Percentiles rank a stretch among this genome's conserved stretches.
Evolutionary conservation across 2,113 vertebrate species (phyloP).

Genomic region (Psittacara wagleri): DNA sequence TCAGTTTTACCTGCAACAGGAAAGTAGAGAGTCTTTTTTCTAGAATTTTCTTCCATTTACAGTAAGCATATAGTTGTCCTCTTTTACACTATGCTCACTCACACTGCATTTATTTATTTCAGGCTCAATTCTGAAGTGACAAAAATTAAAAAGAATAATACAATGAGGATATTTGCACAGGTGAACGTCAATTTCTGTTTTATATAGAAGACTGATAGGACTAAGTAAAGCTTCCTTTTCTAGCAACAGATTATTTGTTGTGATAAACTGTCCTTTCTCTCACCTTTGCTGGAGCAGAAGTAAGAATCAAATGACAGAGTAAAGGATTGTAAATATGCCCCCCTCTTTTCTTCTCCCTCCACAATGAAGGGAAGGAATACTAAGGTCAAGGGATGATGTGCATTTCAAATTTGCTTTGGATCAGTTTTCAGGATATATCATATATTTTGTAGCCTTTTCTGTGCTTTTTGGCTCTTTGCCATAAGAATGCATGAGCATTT

Average conservation of each 20-base stretch:
- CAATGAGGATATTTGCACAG: not conserved
- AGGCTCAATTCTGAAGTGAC: not conserved
- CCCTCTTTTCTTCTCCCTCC: not conserved
- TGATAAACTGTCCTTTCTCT: not conserved
- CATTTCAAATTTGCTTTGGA: not conserved
- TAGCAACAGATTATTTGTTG: not conserved
- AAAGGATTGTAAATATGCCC: not conserved
- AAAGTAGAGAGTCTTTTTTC: not conserved
- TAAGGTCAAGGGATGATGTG: not conserved
- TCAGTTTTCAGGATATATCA: not conserved
- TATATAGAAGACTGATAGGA: not conserved
- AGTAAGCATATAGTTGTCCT: not conserved
- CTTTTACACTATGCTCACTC: not conserved
- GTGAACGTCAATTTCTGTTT: not conserved
- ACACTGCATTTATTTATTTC: not conserved
- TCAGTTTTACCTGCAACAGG: constrained; percentile 7
- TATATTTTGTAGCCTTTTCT: not conserved
- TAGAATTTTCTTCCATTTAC: constrained; percentile 14
- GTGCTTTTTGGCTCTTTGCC: not conserved
- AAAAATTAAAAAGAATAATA: not conserved
- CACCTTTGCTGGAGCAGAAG: not conserved
- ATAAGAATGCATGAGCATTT: not conserved
- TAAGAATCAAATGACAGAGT: not conserved
- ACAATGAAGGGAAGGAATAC: not conserved
- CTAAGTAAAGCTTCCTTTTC: not conserved